Conservation (phyloP, 1,140 invertebrate genomes). For the Caerostris darwini region DNA sequence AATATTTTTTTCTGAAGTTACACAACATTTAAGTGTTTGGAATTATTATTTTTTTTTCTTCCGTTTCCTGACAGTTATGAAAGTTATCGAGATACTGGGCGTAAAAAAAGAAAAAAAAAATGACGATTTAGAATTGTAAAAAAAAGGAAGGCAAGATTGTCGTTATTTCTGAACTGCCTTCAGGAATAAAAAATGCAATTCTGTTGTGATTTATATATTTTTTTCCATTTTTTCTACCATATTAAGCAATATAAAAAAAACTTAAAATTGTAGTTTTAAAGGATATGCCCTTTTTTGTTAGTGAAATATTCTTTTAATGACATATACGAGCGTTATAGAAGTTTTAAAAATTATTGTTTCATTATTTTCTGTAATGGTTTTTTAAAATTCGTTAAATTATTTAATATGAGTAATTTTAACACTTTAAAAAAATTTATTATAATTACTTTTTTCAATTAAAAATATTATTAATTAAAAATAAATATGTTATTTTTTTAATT, state of each 20-base stretch:
- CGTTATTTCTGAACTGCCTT: background rate
- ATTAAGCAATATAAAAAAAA: slow-evolving; percentile 21
- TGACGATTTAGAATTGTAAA: background rate
- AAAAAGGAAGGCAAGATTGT: background rate
- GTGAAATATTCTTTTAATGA: background rate
- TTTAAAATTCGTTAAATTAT: background rate
- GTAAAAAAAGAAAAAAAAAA: background rate
- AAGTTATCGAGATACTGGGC: slow-evolving; percentile 1
- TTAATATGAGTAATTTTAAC: background rate
- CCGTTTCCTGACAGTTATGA: slow-evolving; percentile 7
- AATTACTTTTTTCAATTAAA: too few species aligned
- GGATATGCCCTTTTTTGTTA: background rate
- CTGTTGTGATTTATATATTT: background rate
- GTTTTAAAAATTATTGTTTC: background rate
- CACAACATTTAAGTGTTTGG: background rate
- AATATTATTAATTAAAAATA: too few species aligned
- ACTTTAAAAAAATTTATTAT: too few species aligned
- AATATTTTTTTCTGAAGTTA: background rate
- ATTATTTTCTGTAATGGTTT: background rate
- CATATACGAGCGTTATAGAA: background rate
- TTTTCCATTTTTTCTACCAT: background rate
- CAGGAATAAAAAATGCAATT: background rate
- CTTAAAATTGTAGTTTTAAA: background rate
- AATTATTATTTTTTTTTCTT: background rate
- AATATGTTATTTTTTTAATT: too few species aligned